Evolutionary conservation across 2,113 vertebrate genomes (phyloP).

Genomic region (Crocuta crocuta): DNA sequence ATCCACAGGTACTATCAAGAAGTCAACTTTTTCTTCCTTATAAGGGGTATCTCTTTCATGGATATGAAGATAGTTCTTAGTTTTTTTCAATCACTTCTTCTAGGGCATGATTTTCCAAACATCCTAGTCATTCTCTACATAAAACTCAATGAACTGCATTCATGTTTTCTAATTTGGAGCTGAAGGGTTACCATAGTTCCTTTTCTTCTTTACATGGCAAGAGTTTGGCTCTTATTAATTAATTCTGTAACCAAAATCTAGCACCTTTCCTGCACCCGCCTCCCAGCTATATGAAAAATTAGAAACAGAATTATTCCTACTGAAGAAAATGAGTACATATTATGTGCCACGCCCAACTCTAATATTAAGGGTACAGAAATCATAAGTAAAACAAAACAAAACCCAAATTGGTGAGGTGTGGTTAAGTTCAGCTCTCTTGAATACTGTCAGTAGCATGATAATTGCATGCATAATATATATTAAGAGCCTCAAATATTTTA

Average conservation of each 20-base stretch:
- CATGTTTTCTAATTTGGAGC: conserved; percentile 25
- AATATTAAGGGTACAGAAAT: conserved; percentile 31
- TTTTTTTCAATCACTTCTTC: conserved; percentile 29
- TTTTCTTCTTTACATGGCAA: neutral
- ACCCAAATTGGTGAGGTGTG: neutral
- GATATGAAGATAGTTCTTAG: conserved; percentile 36
- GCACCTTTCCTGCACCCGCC: neutral
- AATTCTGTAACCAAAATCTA: neutral
- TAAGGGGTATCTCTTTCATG: neutral
- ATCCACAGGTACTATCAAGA: neutral
- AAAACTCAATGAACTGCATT: conserved; percentile 41
- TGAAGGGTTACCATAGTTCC: neutral
- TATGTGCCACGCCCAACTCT: neutral
- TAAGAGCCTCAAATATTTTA: neutral
- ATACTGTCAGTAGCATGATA: conserved; percentile 10
- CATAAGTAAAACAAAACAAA: neutral
- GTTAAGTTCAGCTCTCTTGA: conserved; percentile 31
- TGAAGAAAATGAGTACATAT: neutral
- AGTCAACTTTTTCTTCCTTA: conserved; percentile 12
- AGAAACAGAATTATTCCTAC: conserved; percentile 28
- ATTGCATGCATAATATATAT: neutral
- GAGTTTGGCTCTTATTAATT: neutral
- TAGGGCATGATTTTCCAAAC: neutral
- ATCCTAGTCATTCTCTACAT: neutral
- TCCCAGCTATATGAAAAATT: neutral